Percentiles rank a stretch among this genome's conserved stretches.
phyloP scores from a whole-genome alignment of 2,888 invertebrate genomes.

The Oligia fasciuncula region DNA sequence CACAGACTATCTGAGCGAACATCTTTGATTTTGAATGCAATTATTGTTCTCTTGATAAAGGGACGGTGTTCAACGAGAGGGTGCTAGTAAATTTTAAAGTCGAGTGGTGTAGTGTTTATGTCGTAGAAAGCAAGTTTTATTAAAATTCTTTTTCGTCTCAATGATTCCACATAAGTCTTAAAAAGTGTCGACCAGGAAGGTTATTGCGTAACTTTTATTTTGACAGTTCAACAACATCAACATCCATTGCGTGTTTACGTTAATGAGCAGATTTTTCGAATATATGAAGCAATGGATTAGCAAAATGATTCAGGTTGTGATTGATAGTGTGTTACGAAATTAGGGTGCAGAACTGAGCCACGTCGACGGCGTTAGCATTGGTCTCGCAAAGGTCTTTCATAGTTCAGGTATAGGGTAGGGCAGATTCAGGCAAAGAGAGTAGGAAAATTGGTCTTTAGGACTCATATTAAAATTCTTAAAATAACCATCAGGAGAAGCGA shows the following conservation, averaged over 20 bases:
- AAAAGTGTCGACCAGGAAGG: background rate
- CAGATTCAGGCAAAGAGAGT: background rate
- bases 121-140: conserved; percentile 3
- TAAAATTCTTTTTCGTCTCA: background rate
- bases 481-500: background rate
- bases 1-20: conserved; percentile 81
- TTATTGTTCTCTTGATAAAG: conserved; percentile 88
- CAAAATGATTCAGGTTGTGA: background rate
- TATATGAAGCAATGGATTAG: background rate
- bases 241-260: background rate
- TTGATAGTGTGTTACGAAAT: no score
- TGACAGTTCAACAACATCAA: background rate
- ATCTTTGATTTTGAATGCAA: conserved; percentile 90
- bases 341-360: background rate
- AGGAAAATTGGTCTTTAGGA: background rate
- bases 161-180: background rate
- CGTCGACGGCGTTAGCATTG: background rate
- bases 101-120: conserved; percentile 24
- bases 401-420: no score
- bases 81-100: conserved; percentile 59
- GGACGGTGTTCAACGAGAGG: conserved; percentile 71
- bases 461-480: background rate
- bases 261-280: background rate
- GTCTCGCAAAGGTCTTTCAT: background rate
- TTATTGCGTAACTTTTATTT: background rate